Evolutionary conservation across 2,113 vertebrate genomes (phyloP), one percentile per base, ranked within the genome.

Genomic region (rat (Rattus norvegicus)): DNA sequence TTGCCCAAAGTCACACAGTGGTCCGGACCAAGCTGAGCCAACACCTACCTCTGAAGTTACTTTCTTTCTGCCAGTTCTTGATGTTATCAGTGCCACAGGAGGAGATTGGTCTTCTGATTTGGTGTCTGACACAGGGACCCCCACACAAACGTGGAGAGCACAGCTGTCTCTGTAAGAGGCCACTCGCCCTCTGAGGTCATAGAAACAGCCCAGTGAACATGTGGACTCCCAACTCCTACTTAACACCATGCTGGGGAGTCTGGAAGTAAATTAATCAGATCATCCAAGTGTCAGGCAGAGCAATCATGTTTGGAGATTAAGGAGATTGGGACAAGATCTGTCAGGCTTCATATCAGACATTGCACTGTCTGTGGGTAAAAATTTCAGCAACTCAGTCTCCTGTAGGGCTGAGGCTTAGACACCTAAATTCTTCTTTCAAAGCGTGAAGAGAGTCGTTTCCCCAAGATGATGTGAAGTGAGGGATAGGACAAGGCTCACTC

Each of bases 181-280:
- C 3, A 22, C 52, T 67, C 61, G 33, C n/a, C 12, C 67, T 17
- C 17, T n/a, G 13, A 13, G 49, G 11, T 22, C 14, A 2, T 14
- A 17, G 76, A 47, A 36, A 8, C 4, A 11, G 28, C 80, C 7
- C 0, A 47, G 59, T 13, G 39, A 56, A 28, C 52, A 11, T 0
- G 0, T 36, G 17, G 7, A 24, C 36, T 65, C 59, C 24, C 33
- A 6, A 1, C 39, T 56, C 69, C 36, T 87, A 52, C 8, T 28
- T 83, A 1, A 5, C 12, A 56, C 56, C 4, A 11, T 0, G 5
- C 79, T 72, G 22, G 43, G 43, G 49, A 87, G 20, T 79, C 26
- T 86, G 73, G 79, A 94, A 88, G 95, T 79, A n/a, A 88, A 86
- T 20, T 52, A 49, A 47, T 81, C 56, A 81, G 36, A 63, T 67